These are phyloP conservation scores for Chloroclysta siterata DNA, from an alignment of 2,888 invertebrate genomes.

Conservation along the genomic window DNA sequence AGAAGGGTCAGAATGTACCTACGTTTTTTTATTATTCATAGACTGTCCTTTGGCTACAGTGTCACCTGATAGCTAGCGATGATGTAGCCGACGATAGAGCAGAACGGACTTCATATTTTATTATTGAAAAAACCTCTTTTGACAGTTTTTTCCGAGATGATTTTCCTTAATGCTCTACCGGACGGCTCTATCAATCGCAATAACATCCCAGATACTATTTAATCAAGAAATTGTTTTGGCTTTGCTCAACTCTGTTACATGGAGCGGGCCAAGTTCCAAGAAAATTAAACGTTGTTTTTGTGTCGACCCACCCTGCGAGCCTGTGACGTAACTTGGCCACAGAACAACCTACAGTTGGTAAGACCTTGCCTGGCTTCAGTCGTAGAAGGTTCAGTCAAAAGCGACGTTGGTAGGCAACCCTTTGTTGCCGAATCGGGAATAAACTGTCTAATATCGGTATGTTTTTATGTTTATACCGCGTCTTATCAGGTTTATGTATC, in stretches of 20 bases:
- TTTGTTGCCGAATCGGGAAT: conserved; percentile 40
- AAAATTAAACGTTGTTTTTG: conserved; percentile 51
- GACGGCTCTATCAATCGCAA: conserved; percentile 9
- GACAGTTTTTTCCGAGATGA: neutral
- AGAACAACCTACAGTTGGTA: conserved; percentile 10
- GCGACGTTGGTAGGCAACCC: conserved; percentile 32
- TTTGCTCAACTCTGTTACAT: conserved; percentile 22
- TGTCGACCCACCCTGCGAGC: conserved; percentile 39
- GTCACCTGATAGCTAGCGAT: too few species aligned
- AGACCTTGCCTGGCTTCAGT: conserved; percentile 1
- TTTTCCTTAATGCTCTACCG: neutral
- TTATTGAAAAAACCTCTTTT: too few species aligned
- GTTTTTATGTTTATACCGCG: conserved; percentile 38
- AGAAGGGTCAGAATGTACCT: too few species aligned
- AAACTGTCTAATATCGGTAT: conserved; percentile 41
- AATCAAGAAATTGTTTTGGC: conserved; percentile 26
- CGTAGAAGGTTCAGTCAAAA: conserved; percentile 13
- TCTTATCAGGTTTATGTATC: conserved; percentile 40
- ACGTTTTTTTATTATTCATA: too few species aligned
- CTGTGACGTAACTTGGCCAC: conserved; percentile 34
- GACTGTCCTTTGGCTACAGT: too few species aligned
- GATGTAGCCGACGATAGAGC: too few species aligned
- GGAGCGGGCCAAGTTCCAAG: conserved; percentile 38
- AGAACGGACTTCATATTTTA: too few species aligned
- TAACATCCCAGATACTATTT: conserved; percentile 19